phyloP scores from a whole-genome alignment of 2,888 invertebrate genomes.

The Pyrrhosoma nymphula region DNA sequence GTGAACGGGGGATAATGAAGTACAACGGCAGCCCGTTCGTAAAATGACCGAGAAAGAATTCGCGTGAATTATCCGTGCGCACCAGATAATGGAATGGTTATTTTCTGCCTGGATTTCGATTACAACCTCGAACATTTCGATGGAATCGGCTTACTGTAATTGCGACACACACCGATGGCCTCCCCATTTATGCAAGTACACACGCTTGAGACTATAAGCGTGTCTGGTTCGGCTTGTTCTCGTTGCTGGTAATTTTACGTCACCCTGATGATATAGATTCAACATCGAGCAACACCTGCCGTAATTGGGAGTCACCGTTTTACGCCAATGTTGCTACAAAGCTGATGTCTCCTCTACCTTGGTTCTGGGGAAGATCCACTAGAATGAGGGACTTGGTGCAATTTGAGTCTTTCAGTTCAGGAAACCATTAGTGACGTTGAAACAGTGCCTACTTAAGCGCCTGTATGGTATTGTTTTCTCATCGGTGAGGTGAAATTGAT shows the following conservation, averaged over 20 bases:
- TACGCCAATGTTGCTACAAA: too few species aligned
- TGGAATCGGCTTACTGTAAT: background rate
- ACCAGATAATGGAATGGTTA: background rate
- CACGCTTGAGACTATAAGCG: background rate
- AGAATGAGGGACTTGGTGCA: too few species aligned
- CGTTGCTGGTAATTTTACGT: background rate
- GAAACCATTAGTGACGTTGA: too few species aligned
- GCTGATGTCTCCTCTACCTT: too few species aligned
- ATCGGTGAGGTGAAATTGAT: too few species aligned
- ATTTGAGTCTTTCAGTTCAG: too few species aligned
- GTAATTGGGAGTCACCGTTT: background rate
- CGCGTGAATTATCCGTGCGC: background rate
- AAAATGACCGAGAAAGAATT: background rate
- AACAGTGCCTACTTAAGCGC: too few species aligned
- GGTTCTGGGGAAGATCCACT: too few species aligned
- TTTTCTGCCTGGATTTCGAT: conserved; percentile 33
- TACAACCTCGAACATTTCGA: background rate
- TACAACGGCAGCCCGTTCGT: background rate
- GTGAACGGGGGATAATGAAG: background rate
- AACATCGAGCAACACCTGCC: background rate
- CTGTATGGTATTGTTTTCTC: too few species aligned
- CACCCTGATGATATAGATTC: background rate
- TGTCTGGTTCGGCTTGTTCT: background rate
- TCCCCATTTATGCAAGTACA: background rate
- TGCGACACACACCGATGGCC: background rate